Percentiles rank a stretch among this genome's conserved stretches.
phyloP scores from a whole-genome alignment of 1,140 invertebrate genomes.

The Brachionus asplanchnoidis region DNA sequence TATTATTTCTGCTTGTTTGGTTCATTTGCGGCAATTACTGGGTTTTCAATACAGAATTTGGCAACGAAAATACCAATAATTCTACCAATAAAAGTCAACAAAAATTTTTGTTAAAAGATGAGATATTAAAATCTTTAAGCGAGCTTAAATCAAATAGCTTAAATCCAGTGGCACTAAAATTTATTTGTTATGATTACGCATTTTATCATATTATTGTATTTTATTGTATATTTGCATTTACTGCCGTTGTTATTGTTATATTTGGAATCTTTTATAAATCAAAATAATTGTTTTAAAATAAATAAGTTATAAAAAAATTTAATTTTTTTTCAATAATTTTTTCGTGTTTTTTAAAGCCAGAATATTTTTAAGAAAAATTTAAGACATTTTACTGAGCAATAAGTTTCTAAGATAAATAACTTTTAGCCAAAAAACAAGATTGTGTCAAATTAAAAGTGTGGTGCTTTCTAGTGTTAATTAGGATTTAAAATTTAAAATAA shows the following conservation, averaged over 20 bases:
- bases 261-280: not conserved
- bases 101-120: not conserved
- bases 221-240: conserved; percentile 16
- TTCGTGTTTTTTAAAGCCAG: not conserved
- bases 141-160: not conserved
- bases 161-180: not conserved
- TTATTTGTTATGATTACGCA: not conserved
- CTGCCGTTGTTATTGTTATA: not conserved
- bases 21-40: conserved; percentile 26
- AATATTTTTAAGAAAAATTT: too few relatives aligned
- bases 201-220: conserved; percentile 8
- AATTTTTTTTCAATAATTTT: not conserved
- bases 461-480: too few relatives aligned
- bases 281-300: not conserved
- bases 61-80: not conserved
- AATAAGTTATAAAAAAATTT: not conserved
- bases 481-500: too few relatives aligned
- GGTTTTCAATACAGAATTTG: not conserved
- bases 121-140: not conserved
- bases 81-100: not conserved
- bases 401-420: too few relatives aligned
- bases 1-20: not conserved
- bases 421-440: too few relatives aligned
- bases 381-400: too few relatives aligned
- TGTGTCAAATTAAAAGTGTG: too few relatives aligned